These are phyloP conservation scores for Blera fallax DNA, from an alignment of 2,888 invertebrate species.

Conservation along the genomic window DNA sequence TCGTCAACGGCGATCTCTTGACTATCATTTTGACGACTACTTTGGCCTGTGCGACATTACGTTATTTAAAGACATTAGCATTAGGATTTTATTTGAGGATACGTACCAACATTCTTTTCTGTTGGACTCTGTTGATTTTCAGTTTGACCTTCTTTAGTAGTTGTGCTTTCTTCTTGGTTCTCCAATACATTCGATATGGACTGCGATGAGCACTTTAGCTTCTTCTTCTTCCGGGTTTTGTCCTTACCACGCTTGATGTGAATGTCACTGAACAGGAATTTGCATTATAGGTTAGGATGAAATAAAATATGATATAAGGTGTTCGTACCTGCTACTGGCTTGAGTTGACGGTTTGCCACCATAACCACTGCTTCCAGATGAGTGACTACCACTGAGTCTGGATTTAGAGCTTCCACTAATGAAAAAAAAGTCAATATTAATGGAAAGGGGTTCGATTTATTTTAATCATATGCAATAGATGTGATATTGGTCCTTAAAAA, in stretches of 20 bases:
- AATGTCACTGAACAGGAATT: conserved; percentile 75
- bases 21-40: conserved; percentile 74
- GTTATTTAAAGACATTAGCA: not conserved
- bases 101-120: conserved; percentile 74
- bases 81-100: not conserved
- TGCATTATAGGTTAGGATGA: not conserved
- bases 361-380: conserved; percentile 91
- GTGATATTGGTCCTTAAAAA: too few relatives aligned
- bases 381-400: conserved; percentile 88
- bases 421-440: not conserved
- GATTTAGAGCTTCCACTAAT: conserved; percentile 89
- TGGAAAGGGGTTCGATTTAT: too few relatives aligned
- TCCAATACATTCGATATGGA: conserved; percentile 69
- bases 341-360: conserved; percentile 86
- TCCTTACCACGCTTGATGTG: conserved; percentile 79
- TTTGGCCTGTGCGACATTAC: conserved; percentile 68
- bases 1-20: conserved; percentile 74
- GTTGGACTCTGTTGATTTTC: conserved; percentile 69
- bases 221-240: conserved; percentile 80
- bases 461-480: too few relatives aligned
- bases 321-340: conserved; percentile 82
- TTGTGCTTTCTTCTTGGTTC: conserved; percentile 73
- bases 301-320: not conserved
- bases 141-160: conserved; percentile 59
- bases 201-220: conserved; percentile 75